Conservation (phyloP, 30 jellyfish, hydroid and myxozoan genomes). For the Cassiopea xamachana region DNA sequence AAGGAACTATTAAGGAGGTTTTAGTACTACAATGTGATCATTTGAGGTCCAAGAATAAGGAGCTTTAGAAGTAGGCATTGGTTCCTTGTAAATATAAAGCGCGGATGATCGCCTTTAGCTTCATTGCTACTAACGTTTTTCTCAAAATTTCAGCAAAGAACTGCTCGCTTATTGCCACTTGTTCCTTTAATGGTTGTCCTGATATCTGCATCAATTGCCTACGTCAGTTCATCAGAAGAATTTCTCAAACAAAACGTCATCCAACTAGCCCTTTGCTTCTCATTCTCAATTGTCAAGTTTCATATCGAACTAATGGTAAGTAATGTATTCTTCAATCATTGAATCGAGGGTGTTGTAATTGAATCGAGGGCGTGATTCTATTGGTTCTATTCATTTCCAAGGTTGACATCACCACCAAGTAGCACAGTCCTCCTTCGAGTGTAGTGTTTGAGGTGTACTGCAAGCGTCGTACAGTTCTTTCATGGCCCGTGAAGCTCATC, state of each 20-base stretch:
- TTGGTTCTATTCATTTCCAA: too few species aligned
- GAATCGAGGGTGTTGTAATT: too few species aligned
- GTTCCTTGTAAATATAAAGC: background rate
- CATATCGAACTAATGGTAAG: slow-evolving; percentile 38
- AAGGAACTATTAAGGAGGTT: too few species aligned
- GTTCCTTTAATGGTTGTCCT: slow-evolving; percentile 12
- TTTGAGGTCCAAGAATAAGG: too few species aligned
- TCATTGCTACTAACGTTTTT: background rate
- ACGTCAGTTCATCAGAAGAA: slow-evolving; percentile 15
- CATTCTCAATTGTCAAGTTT: slow-evolving; percentile 9
- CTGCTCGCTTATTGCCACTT: background rate
- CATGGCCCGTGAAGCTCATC: too few species aligned
- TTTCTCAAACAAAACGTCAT: background rate
- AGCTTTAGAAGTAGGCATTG: background rate
- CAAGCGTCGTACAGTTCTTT: too few species aligned
- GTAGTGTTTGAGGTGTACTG: too few species aligned
- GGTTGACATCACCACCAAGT: too few species aligned
- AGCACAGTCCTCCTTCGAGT: too few species aligned
- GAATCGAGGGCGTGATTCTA: too few species aligned
- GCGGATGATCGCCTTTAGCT: background rate
- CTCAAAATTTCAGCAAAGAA: background rate
- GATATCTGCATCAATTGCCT: slow-evolving; percentile 23
- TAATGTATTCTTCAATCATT: background rate
- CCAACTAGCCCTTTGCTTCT: slow-evolving; percentile 3
- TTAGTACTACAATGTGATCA: too few species aligned